Conservation (phyloP, 2,113 vertebrate genomes). For the Apteryx mantelli region DNA sequence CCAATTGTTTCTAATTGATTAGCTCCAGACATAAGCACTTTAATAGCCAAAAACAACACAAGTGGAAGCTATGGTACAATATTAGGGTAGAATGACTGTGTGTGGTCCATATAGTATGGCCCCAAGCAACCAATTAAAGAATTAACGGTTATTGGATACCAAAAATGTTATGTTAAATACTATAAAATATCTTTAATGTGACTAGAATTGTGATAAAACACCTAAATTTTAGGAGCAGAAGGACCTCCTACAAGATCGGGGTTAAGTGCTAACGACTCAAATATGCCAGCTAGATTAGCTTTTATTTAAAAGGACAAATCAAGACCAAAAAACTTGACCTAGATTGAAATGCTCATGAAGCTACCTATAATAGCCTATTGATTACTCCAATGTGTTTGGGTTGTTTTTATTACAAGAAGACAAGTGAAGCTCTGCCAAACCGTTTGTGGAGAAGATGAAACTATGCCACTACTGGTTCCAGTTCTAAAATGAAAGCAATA, state of each 20-base stretch:
- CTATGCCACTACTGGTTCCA: conserved; percentile 27
- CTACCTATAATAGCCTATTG: conserved; percentile 34
- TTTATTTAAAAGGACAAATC: conserved; percentile 25
- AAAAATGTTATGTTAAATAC: conserved; percentile 60
- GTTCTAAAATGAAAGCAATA: conserved; percentile 31
- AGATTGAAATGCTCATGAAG: conserved; percentile 33
- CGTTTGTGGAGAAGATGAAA: conserved; percentile 35
- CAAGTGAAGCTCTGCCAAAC: conserved; percentile 53
- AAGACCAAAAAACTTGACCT: conserved; percentile 16
- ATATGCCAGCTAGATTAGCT: conserved; percentile 22
- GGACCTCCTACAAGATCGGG: background rate
- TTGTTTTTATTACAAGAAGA: conserved; percentile 48
- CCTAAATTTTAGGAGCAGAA: background rate
- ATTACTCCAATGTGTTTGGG: conserved; percentile 60
- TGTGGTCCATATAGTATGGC: conserved; percentile 56
- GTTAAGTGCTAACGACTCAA: conserved; percentile 48
- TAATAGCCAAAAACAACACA: conserved; percentile 63
- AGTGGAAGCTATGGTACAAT: conserved; percentile 46
- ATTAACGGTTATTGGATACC: conserved; percentile 65
- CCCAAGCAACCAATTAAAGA: conserved; percentile 66
- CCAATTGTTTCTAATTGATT: conserved; percentile 71
- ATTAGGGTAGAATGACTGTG: conserved; percentile 32
- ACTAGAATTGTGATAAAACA: conserved; percentile 53
- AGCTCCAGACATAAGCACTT: conserved; percentile 63
- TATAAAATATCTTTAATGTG: conserved; percentile 53